phyloP scores from a whole-genome alignment of 2,113 vertebrate genomes.

The Cranoglanis bouderius region DNA sequence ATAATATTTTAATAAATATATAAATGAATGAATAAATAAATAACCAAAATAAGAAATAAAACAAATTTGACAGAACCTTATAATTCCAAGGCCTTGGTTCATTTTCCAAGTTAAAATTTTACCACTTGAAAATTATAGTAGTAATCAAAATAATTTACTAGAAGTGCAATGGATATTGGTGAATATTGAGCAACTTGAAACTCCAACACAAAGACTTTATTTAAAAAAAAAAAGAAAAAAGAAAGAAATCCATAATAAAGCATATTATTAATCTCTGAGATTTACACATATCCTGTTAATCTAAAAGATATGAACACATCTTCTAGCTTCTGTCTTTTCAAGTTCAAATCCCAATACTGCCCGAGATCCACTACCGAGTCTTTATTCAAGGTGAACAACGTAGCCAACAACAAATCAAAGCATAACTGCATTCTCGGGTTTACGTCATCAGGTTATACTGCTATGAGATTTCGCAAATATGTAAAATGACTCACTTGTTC shows the following conservation, averaged over 20 bases:
- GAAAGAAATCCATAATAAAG: too few species aligned
- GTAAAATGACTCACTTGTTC: constrained; percentile 81
- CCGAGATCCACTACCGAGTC: background rate
- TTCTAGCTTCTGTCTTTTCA: background rate
- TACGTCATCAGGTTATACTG: background rate
- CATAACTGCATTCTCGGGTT: background rate
- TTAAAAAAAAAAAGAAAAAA: too few species aligned
- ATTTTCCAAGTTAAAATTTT: background rate
- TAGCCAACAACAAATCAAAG: background rate
- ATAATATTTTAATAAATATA: too few species aligned
- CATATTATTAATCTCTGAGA: background rate
- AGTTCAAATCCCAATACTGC: background rate
- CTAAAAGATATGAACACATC: background rate
- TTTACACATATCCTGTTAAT: background rate
- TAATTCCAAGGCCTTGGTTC: too few species aligned
- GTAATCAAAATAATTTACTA: too few species aligned
- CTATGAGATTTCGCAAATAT: background rate
- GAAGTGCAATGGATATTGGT: too few species aligned
- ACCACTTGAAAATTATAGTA: background rate
- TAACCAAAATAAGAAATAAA: too few species aligned
- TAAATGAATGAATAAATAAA: too few species aligned
- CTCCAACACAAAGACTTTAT: too few species aligned
- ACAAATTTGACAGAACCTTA: too few species aligned
- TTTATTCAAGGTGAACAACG: background rate
- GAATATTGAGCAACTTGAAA: background rate